Evolutionary conservation across 2,113 vertebrate genomes (phyloP).

Genomic region (Labeo catla): DNA sequence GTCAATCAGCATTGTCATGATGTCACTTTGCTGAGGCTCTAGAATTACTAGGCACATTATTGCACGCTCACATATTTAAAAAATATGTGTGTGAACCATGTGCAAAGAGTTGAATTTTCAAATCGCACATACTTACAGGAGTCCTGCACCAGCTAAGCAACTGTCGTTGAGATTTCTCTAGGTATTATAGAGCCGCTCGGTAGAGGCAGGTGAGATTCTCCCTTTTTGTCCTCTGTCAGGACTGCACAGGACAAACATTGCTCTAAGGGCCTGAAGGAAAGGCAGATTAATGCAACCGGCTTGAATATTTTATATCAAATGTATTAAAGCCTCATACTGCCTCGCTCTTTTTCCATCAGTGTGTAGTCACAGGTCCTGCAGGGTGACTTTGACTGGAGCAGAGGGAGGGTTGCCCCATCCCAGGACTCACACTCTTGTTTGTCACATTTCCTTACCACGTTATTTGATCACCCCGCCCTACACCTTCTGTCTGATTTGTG

Average conservation of each 20-base stretch:
- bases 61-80: background rate
- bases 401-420: constrained; percentile 28
- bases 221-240: constrained; percentile 65
- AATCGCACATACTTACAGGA: background rate
- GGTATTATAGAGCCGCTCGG: background rate
- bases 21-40: background rate
- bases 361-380: constrained; percentile 28
- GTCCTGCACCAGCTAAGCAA: background rate
- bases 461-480: constrained; percentile 1
- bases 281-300: constrained; percentile 76
- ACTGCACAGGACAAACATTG: constrained; percentile 65
- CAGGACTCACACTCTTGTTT: constrained; percentile 35
- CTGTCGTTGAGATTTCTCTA: background rate
- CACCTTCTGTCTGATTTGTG: constrained; percentile 6
- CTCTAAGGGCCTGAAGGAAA: constrained; percentile 71
- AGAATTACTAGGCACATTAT: background rate
- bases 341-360: constrained; percentile 50
- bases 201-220: constrained; percentile 43
- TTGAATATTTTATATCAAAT: constrained; percentile 81
- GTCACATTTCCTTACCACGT: constrained; percentile 25
- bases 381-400: constrained; percentile 27
- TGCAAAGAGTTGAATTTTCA: background rate
- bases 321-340: constrained; percentile 70
- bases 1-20: background rate
- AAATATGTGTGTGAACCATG: background rate